Conservation (phyloP, 2,797 vertebrate genomes). For the Peromyscus aztecus region DNA sequence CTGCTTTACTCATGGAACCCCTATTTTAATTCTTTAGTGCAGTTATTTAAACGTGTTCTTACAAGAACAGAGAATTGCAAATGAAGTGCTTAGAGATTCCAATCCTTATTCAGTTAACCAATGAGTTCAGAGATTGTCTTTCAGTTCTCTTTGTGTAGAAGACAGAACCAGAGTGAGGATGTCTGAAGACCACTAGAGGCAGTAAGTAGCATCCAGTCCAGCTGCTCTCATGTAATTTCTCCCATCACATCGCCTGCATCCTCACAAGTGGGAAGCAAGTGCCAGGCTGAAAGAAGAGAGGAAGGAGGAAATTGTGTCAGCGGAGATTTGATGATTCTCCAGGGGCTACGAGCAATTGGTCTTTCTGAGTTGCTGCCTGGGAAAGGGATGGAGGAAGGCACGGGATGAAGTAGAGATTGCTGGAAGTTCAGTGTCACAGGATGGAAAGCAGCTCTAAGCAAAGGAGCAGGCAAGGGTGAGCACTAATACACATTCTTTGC, state of each 20-base stretch:
- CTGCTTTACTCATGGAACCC: constrained; percentile 29
- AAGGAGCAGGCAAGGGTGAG: not conserved
- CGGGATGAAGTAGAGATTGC: not conserved
- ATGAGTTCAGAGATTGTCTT: not conserved
- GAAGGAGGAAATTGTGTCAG: not conserved
- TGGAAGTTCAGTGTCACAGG: not conserved
- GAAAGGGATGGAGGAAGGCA: not conserved
- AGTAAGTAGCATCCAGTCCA: not conserved
- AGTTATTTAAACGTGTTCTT: constrained; percentile 27
- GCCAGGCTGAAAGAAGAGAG: not conserved
- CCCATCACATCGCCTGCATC: not conserved
- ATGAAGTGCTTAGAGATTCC: constrained; percentile 33
- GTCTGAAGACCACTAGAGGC: not conserved
- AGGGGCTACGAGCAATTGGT: not conserved
- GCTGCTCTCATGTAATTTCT: not conserved
- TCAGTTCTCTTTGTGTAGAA: not conserved
- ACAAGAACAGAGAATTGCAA: constrained; percentile 47
- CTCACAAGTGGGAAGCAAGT: not conserved
- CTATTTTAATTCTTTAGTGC: constrained; percentile 53
- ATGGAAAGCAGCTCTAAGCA: not conserved
- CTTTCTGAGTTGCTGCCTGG: not conserved
- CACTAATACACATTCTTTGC: not conserved
- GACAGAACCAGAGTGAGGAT: not conserved
- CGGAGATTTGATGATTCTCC: not conserved
- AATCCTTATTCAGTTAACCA: constrained; percentile 39